Conservation (phyloP, 2,113 vertebrate species). For the Lepidothrix coronata region DNA sequence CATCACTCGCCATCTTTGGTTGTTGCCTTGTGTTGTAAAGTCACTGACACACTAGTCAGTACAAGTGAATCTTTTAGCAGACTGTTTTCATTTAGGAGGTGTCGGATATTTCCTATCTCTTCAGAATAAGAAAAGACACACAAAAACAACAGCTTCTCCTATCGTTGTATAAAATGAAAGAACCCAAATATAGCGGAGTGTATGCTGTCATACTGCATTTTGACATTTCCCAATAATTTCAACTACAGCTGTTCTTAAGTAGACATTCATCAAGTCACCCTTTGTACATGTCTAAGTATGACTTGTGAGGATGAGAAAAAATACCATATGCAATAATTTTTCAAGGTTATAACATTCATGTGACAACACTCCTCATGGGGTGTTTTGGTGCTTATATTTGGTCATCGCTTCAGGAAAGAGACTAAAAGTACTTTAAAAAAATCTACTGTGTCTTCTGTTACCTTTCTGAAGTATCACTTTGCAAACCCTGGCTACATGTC, state of each 20-base stretch:
- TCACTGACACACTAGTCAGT: background rate
- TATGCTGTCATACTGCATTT: background rate
- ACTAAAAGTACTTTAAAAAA: background rate
- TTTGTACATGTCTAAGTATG: background rate
- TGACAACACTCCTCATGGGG: background rate
- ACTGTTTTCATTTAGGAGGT: background rate
- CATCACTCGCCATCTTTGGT: background rate
- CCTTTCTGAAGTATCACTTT: background rate
- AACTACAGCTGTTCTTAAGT: background rate
- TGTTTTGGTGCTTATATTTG: background rate
- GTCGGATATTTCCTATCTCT: background rate
- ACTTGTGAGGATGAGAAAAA: background rate
- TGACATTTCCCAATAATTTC: background rate
- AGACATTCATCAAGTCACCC: background rate
- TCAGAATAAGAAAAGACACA: background rate
- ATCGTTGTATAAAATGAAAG: background rate
- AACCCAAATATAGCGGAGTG: background rate
- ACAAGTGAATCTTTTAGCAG: background rate
- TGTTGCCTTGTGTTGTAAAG: background rate
- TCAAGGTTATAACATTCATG: background rate
- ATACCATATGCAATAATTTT: background rate
- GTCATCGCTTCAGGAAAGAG: background rate
- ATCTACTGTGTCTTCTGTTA: background rate
- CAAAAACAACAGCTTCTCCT: background rate
- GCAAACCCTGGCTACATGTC: background rate